A percentile compares a stretch with the other conserved stretches of the same genome.
Conservation (phyloP, 53 echinoderm and acorn worm species). For the Temnopleurus reevesii region DNA sequence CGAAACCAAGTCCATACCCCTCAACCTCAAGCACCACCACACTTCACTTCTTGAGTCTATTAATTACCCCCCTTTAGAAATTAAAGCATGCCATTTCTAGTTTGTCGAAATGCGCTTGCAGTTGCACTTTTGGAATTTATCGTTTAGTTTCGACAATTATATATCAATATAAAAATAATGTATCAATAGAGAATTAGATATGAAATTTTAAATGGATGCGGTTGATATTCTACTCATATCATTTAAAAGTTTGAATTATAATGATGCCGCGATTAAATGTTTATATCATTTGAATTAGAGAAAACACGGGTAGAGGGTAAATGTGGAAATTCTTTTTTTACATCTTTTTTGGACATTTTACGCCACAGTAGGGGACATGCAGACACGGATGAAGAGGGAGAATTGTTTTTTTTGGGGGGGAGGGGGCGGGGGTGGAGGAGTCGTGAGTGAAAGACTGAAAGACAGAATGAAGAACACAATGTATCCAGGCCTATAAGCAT, state of each 20-base stretch:
- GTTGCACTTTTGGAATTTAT: background rate
- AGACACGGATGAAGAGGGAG: background rate
- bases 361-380: too few relatives aligned
- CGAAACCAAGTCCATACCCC: background rate
- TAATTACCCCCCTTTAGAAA: background rate
- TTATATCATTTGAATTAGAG: background rate
- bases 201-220: too few relatives aligned
- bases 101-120: background rate
- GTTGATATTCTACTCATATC: background rate
- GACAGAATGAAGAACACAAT: background rate
- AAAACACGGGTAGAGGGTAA: too few relatives aligned
- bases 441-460: background rate
- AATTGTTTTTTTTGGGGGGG: background rate
- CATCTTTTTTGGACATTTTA: too few relatives aligned
- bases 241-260: conserved; percentile 5
- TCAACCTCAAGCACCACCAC: background rate
- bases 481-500: background rate
- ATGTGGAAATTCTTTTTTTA: too few relatives aligned
- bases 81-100: too few relatives aligned
- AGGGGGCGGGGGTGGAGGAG: background rate
- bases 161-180: too few relatives aligned
- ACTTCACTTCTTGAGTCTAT: background rate
- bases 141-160: too few relatives aligned
- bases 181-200: too few relatives aligned
- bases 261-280: background rate